Percentiles rank a stretch among this genome's conserved stretches.
These are phyloP conservation scores for Chironomus riparius DNA, from an alignment of 2,888 invertebrate species.

Conservation along the genomic window DNA sequence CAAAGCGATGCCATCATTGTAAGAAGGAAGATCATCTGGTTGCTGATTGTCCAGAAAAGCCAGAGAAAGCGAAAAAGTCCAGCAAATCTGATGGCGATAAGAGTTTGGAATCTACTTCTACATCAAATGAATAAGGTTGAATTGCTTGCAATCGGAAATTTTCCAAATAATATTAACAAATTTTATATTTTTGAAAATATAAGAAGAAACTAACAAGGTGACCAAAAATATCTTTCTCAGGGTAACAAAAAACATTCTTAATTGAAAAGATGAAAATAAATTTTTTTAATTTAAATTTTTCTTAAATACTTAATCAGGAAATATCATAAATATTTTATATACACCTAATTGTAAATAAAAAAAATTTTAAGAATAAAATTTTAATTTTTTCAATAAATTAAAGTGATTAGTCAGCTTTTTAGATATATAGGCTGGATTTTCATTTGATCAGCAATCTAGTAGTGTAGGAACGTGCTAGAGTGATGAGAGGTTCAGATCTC, in stretches of 20 bases:
- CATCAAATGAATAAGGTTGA: not conserved
- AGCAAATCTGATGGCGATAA: not conserved
- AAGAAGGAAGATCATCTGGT: slow-evolving; percentile 82
- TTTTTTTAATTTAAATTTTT: not conserved
- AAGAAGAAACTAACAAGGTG: not conserved
- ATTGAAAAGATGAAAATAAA: not conserved
- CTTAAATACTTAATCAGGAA: not conserved
- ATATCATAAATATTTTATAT: not conserved
- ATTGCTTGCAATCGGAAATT: not conserved
- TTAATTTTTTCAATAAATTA: not conserved
- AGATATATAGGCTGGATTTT: too few relatives aligned
- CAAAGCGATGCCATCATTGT: slow-evolving; percentile 85
- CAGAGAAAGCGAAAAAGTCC: slow-evolving; percentile 30
- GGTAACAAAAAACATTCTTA: slow-evolving; percentile 1
- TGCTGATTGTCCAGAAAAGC: slow-evolving; percentile 71
- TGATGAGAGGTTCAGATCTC: too few relatives aligned
- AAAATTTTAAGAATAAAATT: not conserved
- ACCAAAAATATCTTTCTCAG: slow-evolving; percentile 5
- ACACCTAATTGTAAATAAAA: not conserved
- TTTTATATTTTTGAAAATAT: not conserved
- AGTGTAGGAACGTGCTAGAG: too few relatives aligned
- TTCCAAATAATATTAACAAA: not conserved
- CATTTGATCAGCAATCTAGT: too few relatives aligned
- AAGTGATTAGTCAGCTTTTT: too few relatives aligned
- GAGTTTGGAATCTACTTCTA: not conserved